These are phyloP conservation scores for Tachysurus vachellii DNA, from an alignment of 2,113 vertebrate genomes.

Conservation along the genomic window DNA sequence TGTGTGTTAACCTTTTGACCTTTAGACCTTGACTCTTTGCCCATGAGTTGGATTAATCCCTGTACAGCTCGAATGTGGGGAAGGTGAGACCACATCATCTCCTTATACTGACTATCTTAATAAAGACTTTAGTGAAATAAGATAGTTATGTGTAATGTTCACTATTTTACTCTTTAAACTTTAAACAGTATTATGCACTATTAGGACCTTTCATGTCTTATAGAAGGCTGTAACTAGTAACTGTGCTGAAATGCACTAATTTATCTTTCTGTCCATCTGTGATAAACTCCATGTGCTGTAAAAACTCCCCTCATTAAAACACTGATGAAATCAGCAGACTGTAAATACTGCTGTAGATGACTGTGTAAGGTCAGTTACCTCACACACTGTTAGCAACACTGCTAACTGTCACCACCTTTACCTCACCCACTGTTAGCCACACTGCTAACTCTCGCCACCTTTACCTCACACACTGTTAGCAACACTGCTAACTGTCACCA, in stretches of 20 bases:
- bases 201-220: not conserved
- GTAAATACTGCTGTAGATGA: too few relatives aligned
- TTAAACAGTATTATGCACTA: too few relatives aligned
- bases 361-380: too few relatives aligned
- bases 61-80: not conserved
- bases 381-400: too few relatives aligned
- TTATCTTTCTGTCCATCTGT: too few relatives aligned
- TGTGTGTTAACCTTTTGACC: constrained; percentile 24
- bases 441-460: too few relatives aligned
- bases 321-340: not conserved
- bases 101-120: not conserved
- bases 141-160: not conserved
- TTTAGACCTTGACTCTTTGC: not conserved
- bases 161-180: not conserved
- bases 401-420: too few relatives aligned
- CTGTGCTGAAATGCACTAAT: too few relatives aligned
- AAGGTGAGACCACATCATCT: not conserved
- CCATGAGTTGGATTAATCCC: not conserved
- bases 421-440: too few relatives aligned
- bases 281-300: not conserved
- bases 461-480: too few relatives aligned
- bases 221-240: too few relatives aligned
- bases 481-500: too few relatives aligned
- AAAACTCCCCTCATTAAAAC: not conserved
- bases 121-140: not conserved